Base-by-base conservation (phyloP, 2,888 invertebrate genomes). In the Andrena dorsata region DNA sequence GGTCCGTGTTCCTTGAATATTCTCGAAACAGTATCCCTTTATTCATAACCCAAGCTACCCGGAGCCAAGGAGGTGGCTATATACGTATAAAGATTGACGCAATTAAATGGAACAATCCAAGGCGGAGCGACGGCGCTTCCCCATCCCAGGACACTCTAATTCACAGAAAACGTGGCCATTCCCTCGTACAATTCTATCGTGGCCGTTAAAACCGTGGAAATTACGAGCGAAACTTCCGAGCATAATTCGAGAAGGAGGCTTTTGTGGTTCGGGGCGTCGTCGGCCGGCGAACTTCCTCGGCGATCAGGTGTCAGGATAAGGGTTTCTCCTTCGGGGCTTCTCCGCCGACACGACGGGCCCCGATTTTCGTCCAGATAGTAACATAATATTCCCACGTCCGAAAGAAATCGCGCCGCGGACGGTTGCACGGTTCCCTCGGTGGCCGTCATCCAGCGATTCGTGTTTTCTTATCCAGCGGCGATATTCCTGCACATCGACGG, bases 271-370 rank as follows among this genome's bases (percentile, higher is more conserved):
- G 20, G 23, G 66, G 71, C 41, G 73, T 72, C 60, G 63, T 41
- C 41, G 66, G 26, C 56, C 68, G 58, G 78, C 73, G 80, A 78
- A 81, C 80, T 81, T 81, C 80, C 80, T 78, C 1, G 7, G 72
- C 64, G 80, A 81, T 81, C 80, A 58, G 73, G 73, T 81, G 78
- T 78, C 80, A 20, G 80, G 78, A 78, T 78, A 69, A 63, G 68
- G 78, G 72, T 49, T n/a, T 28, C 61, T 49, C 66, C 61, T 56
- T 10, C 28, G 61, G 71, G 78, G 78, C 80, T 73, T 73, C 80
- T 26, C 60, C 30, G 26, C 23, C 30, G 56, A 69, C 58, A 2
- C 8, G 75, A 56, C 32, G 47, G 68, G 28, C 13, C 65, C 32
- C 35, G 79, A 79, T 79, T 70, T 63, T 79, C 69, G 32, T 23